phyloP scores from a whole-genome alignment of 2,113 vertebrate genomes.

The Spea multiplicata region DNA sequence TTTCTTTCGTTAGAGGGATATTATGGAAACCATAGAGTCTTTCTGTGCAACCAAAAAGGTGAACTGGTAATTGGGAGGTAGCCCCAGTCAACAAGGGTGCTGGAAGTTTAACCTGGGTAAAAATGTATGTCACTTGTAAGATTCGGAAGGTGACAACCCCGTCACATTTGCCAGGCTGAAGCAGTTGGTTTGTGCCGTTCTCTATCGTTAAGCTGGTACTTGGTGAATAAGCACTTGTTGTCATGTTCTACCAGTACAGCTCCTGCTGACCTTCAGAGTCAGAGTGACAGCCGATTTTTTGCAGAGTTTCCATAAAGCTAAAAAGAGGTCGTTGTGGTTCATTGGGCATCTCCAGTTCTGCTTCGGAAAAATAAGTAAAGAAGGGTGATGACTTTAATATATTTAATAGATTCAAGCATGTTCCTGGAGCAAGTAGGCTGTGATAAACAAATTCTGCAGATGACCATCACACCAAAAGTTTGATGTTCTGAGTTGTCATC shows the following conservation, averaged over 20 bases:
- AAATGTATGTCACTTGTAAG: too few species aligned
- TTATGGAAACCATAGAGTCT: too few species aligned
- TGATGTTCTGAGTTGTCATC: conserved; percentile 13
- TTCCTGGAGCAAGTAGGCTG: conserved; percentile 4
- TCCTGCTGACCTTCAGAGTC: neutral
- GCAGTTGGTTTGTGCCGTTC: neutral
- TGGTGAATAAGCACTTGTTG: neutral
- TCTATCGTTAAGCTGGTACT: neutral
- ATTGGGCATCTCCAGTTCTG: neutral
- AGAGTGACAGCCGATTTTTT: neutral
- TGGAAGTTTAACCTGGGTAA: too few species aligned
- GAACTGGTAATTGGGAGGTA: too few species aligned
- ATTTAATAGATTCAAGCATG: neutral
- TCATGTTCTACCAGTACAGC: neutral
- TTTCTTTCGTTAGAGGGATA: too few species aligned
- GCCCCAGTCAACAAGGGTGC: too few species aligned
- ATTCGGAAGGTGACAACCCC: too few species aligned
- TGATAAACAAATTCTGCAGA: neutral
- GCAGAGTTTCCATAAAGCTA: neutral
- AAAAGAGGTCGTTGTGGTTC: neutral
- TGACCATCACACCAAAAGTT: neutral
- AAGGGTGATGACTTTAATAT: neutral
- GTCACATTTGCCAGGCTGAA: neutral
- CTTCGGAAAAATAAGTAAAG: neutral
- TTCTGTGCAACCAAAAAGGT: too few species aligned